phyloP scores from a whole-genome alignment of 1,140 invertebrate species.

The Meloidogyne chitwoodi region DNA sequence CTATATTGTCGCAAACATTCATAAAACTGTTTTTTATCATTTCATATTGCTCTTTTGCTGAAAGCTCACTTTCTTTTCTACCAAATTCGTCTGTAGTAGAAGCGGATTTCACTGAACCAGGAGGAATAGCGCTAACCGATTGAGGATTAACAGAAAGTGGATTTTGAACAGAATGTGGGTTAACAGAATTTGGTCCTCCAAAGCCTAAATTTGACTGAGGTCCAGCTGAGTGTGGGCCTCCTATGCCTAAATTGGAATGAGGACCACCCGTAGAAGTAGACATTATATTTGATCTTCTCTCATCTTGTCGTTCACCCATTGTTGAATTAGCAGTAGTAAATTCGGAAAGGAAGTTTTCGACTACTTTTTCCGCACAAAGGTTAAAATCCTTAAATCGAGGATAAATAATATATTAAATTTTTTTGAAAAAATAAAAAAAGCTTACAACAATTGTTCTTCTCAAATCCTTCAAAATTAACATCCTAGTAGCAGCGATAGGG shows the following conservation, averaged over 20 bases:
- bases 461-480: constrained; percentile 18
- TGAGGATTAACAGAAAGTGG: constrained; percentile 12
- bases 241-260: constrained; percentile 11
- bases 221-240: background rate
- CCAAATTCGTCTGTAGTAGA: background rate
- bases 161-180: constrained; percentile 18
- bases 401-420: background rate
- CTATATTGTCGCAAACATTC: constrained; percentile 20
- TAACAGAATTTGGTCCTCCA: background rate
- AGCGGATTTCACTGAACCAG: constrained; percentile 12
- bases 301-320: background rate
- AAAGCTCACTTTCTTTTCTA: background rate
- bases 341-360: constrained; percentile 3
- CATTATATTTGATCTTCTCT: background rate
- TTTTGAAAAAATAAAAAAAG: background rate
- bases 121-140: background rate
- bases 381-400: constrained; percentile 1
- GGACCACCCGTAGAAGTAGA: constrained; percentile 8
- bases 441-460: constrained; percentile 7
- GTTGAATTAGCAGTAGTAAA: background rate
- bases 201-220: constrained; percentile 14
- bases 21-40: constrained; percentile 6
- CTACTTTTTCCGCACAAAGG: background rate
- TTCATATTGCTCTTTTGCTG: constrained; percentile 7
- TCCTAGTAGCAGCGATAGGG: constrained; percentile 2